Conservation (phyloP, 2,113 vertebrate species). For the Hoplias malabaricus region DNA sequence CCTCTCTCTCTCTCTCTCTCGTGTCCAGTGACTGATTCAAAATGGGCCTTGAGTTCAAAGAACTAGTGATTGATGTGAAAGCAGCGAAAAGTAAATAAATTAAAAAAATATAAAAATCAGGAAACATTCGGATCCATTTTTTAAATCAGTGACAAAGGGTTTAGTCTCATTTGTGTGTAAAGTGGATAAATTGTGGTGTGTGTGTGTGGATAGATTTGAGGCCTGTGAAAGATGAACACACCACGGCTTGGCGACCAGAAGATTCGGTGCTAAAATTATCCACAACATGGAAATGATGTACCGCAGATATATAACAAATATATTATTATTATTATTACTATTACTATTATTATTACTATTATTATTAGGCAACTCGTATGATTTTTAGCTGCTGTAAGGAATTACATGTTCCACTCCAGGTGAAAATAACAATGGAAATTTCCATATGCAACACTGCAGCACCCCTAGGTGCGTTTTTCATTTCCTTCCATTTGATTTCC, state of each 20-base stretch:
- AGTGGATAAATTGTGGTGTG: not conserved
- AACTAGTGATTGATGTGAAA: not conserved
- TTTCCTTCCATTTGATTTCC: constrained; percentile 66
- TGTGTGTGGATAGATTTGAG: constrained; percentile 29
- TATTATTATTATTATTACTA: not conserved
- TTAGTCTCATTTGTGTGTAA: not conserved
- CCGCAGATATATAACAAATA: not conserved
- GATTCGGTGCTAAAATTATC: constrained; percentile 30
- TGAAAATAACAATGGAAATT: constrained; percentile 47
- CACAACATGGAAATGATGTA: constrained; percentile 27
- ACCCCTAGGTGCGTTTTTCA: constrained; percentile 56
- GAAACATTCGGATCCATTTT: not conserved
- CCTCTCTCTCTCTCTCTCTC: not conserved
- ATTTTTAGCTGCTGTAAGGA: not conserved
- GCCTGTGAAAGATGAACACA: constrained; percentile 28
- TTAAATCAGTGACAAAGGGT: not conserved
- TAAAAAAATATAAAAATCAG: not conserved
- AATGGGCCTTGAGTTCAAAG: not conserved
- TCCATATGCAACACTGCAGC: constrained; percentile 49
- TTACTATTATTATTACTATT: constrained; percentile 2
- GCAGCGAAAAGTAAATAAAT: not conserved
- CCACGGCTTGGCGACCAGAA: constrained; percentile 38
- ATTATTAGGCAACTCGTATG: too few species aligned
- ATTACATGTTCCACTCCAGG: not conserved
- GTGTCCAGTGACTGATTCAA: not conserved